Evolutionary conservation across 2,113 vertebrate species (phyloP), one percentile per base, ranked within the genome.

Genomic region (Mellivora capensis): DNA sequence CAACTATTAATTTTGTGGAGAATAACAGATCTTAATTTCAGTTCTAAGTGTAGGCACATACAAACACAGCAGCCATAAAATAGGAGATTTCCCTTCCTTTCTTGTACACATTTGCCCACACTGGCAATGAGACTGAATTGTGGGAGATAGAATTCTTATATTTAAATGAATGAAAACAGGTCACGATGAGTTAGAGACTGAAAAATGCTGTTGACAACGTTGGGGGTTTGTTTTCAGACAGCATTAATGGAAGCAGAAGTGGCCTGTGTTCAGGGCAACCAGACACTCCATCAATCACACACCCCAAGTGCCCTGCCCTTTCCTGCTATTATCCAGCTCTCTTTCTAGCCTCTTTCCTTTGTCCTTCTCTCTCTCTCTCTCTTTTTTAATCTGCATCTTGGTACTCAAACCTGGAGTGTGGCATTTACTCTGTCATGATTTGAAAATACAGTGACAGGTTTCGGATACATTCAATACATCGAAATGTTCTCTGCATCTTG

Each of bases 1-100:
- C 12, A 90, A 12, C 64, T 23, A 37, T 71, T 96, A 39, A 64
- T 96, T 97, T 96, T 91, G 34, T 59, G 61, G 91, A 86, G 49
- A 96, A 72, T 52, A 94, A 52, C 37, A 59, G 47, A 93, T 93
- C 80, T 74, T 74, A n/a, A 13, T 81, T 94, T 94, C 3, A 61
- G 4, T 93, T 87, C 39, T 81, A 85, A 61, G 23, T 91, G 1
- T 71, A 96, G 77, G 62, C 37, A 87, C 62, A 94, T 34, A 62
- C 44, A 81, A 47, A 92, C 96, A 25, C 8, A 62, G 72, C 64
- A 84, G 72, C 79, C 20, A 23, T n/a, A 81, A 69, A 47, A 13
- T 83, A 57, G 23, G 71, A 31, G 47, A n/a, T 81, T 84, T 97
- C 54, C 71, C 47, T 67, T 96, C 72, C 23, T 92, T 92, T 93